These are phyloP conservation scores for Rhinogobius similis DNA, from an alignment of 2,113 vertebrate species.

Conservation along the genomic window DNA sequence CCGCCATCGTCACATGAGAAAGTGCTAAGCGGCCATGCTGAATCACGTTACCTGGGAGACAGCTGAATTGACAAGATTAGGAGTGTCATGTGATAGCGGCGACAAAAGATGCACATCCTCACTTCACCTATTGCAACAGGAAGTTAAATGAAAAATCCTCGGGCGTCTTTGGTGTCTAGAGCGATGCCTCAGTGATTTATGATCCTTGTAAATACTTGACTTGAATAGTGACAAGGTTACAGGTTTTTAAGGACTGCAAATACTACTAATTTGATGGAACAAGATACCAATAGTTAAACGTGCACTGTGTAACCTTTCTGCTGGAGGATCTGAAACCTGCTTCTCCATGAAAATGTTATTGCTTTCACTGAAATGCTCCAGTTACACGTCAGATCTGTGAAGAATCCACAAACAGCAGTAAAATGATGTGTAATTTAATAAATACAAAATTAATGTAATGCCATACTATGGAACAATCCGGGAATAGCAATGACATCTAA, in stretches of 20 bases:
- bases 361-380: too few species aligned
- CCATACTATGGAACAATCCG: too few species aligned
- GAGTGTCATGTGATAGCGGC: background rate
- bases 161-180: background rate
- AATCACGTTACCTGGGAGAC: conserved; percentile 10
- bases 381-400: background rate
- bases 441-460: too few species aligned
- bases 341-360: background rate
- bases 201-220: conserved; percentile 25
- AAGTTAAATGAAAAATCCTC: background rate
- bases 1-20: conserved; percentile 5
- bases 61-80: conserved; percentile 4
- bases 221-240: background rate
- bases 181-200: conserved; percentile 15
- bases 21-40: conserved; percentile 7
- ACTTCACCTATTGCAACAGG: background rate
- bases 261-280: background rate
- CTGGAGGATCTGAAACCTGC: background rate
- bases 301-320: background rate
- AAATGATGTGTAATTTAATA: too few species aligned
- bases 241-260: background rate
- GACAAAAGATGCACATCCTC: background rate
- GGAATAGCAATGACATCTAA: too few species aligned
- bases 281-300: background rate
- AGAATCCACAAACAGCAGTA: too few species aligned